These are phyloP conservation scores for Micromesistius poutassou DNA, from an alignment of 2,797 vertebrate genomes.

Conservation along the genomic window DNA sequence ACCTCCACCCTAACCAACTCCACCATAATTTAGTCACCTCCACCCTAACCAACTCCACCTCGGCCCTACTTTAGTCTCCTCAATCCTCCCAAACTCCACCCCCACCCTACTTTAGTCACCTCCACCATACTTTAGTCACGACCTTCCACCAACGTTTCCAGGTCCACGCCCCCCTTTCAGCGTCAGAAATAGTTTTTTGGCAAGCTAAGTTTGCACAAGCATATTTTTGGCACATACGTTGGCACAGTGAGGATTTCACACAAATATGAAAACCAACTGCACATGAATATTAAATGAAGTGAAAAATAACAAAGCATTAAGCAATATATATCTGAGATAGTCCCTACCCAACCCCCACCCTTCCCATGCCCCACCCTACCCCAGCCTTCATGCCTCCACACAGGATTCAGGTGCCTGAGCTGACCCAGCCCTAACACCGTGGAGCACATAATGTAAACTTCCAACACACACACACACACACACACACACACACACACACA, in stretches of 20 bases:
- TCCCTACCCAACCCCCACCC: too few species aligned
- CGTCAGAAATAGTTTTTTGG: neutral
- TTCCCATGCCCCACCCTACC: constrained; percentile 15
- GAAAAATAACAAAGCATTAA: too few species aligned
- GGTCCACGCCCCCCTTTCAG: neutral
- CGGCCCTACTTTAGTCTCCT: too few species aligned
- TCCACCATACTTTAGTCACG: neutral
- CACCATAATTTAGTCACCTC: neutral
- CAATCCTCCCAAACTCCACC: too few species aligned
- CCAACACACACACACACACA: neutral
- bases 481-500: neutral
- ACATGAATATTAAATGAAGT: too few species aligned
- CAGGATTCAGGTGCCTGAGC: neutral
- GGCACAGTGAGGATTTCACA: too few species aligned
- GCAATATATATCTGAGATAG: too few species aligned
- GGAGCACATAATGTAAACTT: neutral
- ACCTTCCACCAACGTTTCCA: neutral
- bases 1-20: neutral
- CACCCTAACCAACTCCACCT: neutral
- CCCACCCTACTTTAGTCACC: neutral
- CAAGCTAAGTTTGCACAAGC: too few species aligned
- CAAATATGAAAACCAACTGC: too few species aligned
- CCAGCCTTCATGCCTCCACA: neutral
- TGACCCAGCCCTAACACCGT: neutral
- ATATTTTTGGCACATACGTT: too few species aligned